These are phyloP conservation scores for Caloenas nicobarica DNA, from an alignment of 2,113 vertebrate genomes.

Conservation along the genomic window DNA sequence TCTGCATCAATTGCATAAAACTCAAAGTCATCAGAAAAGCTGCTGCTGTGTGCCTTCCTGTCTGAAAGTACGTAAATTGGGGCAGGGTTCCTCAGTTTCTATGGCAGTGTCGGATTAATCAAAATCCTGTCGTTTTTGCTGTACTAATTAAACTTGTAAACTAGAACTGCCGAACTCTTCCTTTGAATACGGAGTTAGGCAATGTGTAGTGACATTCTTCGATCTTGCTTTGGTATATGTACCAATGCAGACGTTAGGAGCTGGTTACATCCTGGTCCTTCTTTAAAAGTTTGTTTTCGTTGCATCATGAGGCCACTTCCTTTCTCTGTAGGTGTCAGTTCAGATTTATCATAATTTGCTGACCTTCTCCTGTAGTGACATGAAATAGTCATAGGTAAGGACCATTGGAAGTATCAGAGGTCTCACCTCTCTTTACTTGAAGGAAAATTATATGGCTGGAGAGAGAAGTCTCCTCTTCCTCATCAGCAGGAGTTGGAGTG, in stretches of 20 bases:
- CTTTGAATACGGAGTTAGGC: neutral
- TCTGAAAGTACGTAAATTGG: neutral
- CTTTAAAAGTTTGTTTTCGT: neutral
- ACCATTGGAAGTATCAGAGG: fast-evolving
- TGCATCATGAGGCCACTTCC: neutral
- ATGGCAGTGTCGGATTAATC: neutral
- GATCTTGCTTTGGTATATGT: neutral
- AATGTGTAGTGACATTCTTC: neutral
- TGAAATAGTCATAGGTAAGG: neutral
- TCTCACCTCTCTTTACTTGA: neutral
- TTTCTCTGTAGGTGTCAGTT: neutral
- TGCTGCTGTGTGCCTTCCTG: neutral
- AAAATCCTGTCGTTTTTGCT: neutral
- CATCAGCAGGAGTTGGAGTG: neutral
- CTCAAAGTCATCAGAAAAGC: neutral
- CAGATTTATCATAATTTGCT: neutral
- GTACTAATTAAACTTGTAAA: neutral
- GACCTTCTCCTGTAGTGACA: fast-evolving
- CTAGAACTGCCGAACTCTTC: neutral
- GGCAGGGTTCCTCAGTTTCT: neutral
- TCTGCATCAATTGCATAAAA: neutral
- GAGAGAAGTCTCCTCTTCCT: neutral
- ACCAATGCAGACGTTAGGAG: neutral
- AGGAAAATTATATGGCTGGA: neutral
- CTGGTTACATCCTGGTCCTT: neutral